Evolutionary conservation across 1,140 invertebrate genomes (phyloP).

Genomic region (Calosoma granatense): DNA sequence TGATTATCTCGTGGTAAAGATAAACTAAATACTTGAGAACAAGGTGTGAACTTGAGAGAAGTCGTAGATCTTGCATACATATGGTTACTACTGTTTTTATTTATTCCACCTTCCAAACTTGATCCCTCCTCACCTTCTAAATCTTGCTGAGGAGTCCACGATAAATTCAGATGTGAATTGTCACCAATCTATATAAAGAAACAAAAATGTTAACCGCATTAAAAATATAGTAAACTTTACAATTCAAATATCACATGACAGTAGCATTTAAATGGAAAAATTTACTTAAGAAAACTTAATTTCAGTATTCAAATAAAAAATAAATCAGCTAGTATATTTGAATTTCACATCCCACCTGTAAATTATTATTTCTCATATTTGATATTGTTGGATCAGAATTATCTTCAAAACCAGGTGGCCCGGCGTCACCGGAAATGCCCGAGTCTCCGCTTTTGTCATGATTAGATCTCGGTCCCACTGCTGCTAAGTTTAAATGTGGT

Average conservation of each 20-base stretch:
- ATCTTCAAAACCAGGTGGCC: slow-evolving; percentile 20
- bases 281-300: no score
- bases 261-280: no score
- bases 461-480: slow-evolving; percentile 31
- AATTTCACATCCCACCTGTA: no score
- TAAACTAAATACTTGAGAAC: slow-evolving; percentile 59
- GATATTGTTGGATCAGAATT: slow-evolving; percentile 7
- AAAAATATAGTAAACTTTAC: no score
- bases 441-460: slow-evolving; percentile 68
- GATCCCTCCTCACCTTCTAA: slow-evolving; percentile 49
- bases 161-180: slow-evolving; percentile 19
- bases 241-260: no score
- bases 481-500: slow-evolving; percentile 36
- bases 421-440: slow-evolving; percentile 63
- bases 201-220: no score
- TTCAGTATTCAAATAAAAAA: no score
- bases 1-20: slow-evolving; percentile 56
- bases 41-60: slow-evolving; percentile 48
- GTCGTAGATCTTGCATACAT: slow-evolving; percentile 14
- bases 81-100: slow-evolving; percentile 29
- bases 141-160: slow-evolving; percentile 77
- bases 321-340: no score
- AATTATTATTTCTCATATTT: slow-evolving; percentile 6
- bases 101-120: slow-evolving; percentile 53
- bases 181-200: neutral